Evolutionary conservation across 2,888 invertebrate genomes (phyloP).

Genomic region (Venusia cambrica): DNA sequence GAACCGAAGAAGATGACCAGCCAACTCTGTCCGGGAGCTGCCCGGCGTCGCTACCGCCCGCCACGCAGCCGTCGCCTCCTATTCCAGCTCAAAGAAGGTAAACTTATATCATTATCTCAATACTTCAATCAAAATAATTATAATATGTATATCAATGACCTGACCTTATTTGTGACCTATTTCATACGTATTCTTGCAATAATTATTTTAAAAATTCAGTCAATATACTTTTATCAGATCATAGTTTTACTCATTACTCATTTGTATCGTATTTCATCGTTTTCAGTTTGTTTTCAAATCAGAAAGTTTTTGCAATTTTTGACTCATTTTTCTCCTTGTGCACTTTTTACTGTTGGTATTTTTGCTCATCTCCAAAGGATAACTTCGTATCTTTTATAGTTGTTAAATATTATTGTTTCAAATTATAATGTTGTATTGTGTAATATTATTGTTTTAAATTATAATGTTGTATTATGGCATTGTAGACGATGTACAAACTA

Average conservation of each 20-base stretch:
- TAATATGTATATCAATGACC: too few relatives aligned
- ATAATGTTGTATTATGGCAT: too few relatives aligned
- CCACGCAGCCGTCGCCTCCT: slow-evolving; percentile 62
- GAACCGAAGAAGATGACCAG: slow-evolving; percentile 57
- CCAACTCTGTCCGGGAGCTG: slow-evolving; percentile 65
- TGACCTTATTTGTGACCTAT: too few relatives aligned
- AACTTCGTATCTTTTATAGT: too few relatives aligned
- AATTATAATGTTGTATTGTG: slow-evolving; percentile 11
- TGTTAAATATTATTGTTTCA: slow-evolving; percentile 5
- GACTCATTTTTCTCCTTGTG: slow-evolving; percentile 2
- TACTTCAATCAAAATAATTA: too few relatives aligned
- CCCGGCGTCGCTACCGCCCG: slow-evolving; percentile 67
- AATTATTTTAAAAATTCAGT: too few relatives aligned
- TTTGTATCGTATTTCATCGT: too few relatives aligned
- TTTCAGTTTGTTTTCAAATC: too few relatives aligned
- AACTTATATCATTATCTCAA: too few relatives aligned
- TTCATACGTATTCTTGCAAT: background rate
- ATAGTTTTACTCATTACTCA: too few relatives aligned
- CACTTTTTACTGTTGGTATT: slow-evolving; percentile 4
- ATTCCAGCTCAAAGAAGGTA: slow-evolving; percentile 78
- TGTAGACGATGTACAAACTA: slow-evolving; percentile 51
- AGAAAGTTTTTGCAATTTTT: slow-evolving; percentile 5
- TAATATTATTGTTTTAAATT: slow-evolving; percentile 3
- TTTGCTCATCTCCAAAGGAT: slow-evolving; percentile 4
- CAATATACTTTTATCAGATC: too few relatives aligned